Conservation (phyloP, 2,888 invertebrate genomes). For the Cerceris ruficornis region DNA sequence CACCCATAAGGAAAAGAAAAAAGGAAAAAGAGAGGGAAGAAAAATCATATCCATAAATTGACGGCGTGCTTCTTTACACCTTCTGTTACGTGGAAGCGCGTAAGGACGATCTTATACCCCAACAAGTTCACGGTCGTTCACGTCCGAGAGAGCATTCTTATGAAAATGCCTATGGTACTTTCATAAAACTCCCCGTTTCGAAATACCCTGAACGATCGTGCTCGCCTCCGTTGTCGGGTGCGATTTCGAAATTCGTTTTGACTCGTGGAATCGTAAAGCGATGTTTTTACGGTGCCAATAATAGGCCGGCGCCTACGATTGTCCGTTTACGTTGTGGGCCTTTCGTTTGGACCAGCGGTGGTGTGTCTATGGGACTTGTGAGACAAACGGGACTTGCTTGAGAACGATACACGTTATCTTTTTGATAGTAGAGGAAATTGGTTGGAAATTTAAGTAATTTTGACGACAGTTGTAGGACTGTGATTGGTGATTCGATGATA, state of each 20-base stretch:
- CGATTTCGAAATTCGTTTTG: conserved; percentile 68
- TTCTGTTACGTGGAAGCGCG: conserved; percentile 14
- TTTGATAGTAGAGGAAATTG: too few species aligned
- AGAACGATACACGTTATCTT: too few species aligned
- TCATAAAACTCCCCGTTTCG: conserved; percentile 49
- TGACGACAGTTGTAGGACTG: too few species aligned
- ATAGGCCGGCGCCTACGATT: conserved; percentile 67
- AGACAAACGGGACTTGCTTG: too few species aligned
- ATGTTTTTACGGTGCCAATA: conserved; percentile 71
- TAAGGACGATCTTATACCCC: conserved; percentile 20
- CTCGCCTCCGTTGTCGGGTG: conserved; percentile 31
- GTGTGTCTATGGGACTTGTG: not conserved
- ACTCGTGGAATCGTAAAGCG: conserved; percentile 67
- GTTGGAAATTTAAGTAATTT: too few species aligned
- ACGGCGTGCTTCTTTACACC: not conserved
- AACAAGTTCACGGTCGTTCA: conserved; percentile 53
- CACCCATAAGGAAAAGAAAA: not conserved
- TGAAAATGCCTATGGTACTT: conserved; percentile 49
- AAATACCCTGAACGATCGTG: conserved; percentile 23
- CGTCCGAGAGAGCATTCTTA: conserved; percentile 50
- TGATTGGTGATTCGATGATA: too few species aligned
- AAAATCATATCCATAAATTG: conserved; percentile 27
- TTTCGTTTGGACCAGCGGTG: conserved; percentile 19
- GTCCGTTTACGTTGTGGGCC: not conserved
- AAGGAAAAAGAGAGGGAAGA: not conserved